Evolutionary conservation across 2,888 invertebrate genomes (phyloP), one percentile per base, ranked within the genome.

Genomic region (Slavum lentiscoides): DNA sequence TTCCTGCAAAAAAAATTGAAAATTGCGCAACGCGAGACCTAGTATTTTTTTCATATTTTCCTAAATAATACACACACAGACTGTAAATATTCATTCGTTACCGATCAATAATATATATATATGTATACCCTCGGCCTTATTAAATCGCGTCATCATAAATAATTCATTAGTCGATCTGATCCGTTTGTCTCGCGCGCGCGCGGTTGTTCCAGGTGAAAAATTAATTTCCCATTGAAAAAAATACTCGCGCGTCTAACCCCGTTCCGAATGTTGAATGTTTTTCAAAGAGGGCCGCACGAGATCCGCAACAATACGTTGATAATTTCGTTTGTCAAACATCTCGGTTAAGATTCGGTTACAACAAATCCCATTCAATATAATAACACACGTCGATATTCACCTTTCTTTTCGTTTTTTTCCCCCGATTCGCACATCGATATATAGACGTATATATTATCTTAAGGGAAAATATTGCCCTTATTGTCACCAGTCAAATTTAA

Each of bases 251-350:
- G 21, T 67, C 19, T 19, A 17, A 58, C 58, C 74, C 66, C 58
- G 37, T 58, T 58, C 55, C 7, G 2, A 66, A 58, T 39, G 17
- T 11, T 17, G 64, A 37, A 2, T 66, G 21, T 58, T 66, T 55
- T 53, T n/a, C 53, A 43, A 75, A 7, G 58, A 75, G 39, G 67
- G 75, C 75, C 17, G 55, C 49, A 59, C 75, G 43, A 43, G 39
- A 67, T 67, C 23, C 4, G 67, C 30, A 67, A 75, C 75, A 75
- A 75, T 75, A 59, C 66, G 8, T 67, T 5, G 67, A 62, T 77
- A 77, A 77, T 77, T 77, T 53, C 21, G 17, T 53, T 49, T 21
- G 9, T 69, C 61, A 76, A 76, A 30, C 68, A 76, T 49, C 49
- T 49, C 19, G 17, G 15, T 76, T 37, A 15, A n/a, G 21, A 69